A percentile compares a stretch with the other conserved stretches of the same genome.
Conservation (phyloP, 2,888 invertebrate species). For the Stegana nigrithorax region DNA sequence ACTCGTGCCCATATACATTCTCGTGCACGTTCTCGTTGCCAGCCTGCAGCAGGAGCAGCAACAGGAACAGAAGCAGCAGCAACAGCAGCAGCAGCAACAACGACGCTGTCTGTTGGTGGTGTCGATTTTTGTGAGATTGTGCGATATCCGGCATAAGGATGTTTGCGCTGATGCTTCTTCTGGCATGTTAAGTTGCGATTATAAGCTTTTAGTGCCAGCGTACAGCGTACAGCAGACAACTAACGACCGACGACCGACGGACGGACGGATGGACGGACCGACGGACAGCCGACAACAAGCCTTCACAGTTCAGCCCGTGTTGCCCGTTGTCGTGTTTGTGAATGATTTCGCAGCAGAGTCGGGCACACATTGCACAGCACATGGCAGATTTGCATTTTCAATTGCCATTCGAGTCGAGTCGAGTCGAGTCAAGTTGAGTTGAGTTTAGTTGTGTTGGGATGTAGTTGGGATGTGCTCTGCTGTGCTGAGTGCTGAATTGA, state of each 20-base stretch:
- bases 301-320: conserved; percentile 15
- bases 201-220: conserved; percentile 57
- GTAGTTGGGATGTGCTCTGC: conserved; percentile 14
- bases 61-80: conserved; percentile 25
- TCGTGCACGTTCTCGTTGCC: too few relatives aligned
- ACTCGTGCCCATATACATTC: too few relatives aligned
- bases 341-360: conserved; percentile 29
- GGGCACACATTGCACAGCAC: conserved; percentile 9
- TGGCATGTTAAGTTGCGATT: conserved; percentile 60
- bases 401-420: conserved; percentile 42
- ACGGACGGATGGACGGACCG: conserved; percentile 1
- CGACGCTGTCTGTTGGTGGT: too few relatives aligned
- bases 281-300: conserved; percentile 9
- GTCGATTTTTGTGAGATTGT: conserved; percentile 44
- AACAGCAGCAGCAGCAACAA: neutral
- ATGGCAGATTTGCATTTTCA: conserved; percentile 55
- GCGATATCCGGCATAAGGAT: conserved; percentile 58
- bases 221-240: conserved; percentile 15
- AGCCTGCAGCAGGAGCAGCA: conserved; percentile 3
- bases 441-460: conserved; percentile 22
- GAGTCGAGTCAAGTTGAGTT: conserved; percentile 13
- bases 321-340: neutral
- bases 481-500: neutral
- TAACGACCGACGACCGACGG: too few relatives aligned
- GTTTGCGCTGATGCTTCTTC: conserved; percentile 57